phyloP scores from a whole-genome alignment of 1,140 invertebrate genomes.

The Ceratosolen fusciceps region DNA sequence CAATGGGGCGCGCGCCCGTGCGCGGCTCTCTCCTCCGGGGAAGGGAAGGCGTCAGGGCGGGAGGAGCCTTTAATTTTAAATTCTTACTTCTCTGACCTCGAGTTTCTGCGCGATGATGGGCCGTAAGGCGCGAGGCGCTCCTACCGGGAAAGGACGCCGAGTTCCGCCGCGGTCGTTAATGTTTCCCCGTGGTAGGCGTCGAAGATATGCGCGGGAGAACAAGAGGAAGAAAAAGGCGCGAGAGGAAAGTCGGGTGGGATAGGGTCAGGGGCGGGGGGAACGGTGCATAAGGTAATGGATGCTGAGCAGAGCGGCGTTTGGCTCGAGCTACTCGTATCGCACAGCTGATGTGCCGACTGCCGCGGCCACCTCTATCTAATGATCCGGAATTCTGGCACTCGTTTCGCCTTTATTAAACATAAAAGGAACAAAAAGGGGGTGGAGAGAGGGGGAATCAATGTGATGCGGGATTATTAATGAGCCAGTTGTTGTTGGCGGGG shows the following conservation, averaged over 20 bases:
- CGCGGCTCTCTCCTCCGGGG: conserved; percentile 28
- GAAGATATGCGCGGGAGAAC: conserved; percentile 21
- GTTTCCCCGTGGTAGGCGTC: background rate
- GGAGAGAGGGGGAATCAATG: too few relatives aligned
- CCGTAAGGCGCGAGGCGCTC: background rate
- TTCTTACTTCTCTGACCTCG: conserved; percentile 37
- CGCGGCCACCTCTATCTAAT: too few relatives aligned
- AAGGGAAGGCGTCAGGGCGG: background rate
- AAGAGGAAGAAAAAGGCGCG: too few relatives aligned
- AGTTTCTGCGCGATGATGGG: background rate
- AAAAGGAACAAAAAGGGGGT: too few relatives aligned
- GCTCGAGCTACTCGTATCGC: background rate
- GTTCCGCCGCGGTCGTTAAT: background rate
- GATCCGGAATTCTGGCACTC: background rate
- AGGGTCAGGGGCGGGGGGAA: too few relatives aligned
- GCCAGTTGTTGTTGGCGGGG: background rate
- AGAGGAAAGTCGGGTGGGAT: too few relatives aligned
- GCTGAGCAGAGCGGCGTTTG: background rate
- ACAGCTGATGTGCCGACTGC: conserved; percentile 10
- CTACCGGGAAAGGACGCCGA: conserved; percentile 4
- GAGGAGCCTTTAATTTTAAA: conserved; percentile 9
- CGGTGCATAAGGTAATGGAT: conserved; percentile 12
- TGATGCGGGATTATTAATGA: background rate
- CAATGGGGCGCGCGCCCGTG: conserved; percentile 45
- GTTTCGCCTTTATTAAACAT: too few relatives aligned